These are phyloP conservation scores for Microcebus lehilahytsara DNA, from an alignment of 2,113 vertebrate genomes.

Conservation along the genomic window DNA sequence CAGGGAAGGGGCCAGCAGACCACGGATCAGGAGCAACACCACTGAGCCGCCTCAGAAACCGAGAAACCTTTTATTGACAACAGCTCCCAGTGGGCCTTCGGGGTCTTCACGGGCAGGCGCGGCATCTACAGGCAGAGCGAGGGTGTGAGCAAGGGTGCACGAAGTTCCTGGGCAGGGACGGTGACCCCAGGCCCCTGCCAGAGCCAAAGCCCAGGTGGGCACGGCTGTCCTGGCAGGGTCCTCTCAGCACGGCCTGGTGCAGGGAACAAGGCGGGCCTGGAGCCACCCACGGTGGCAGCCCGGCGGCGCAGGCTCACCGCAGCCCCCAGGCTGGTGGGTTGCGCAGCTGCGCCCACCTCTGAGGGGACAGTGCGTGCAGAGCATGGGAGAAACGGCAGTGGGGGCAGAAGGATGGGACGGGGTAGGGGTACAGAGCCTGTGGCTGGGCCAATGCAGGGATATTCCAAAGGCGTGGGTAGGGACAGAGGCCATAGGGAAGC, in stretches of 20 bases:
- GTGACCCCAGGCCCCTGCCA: neutral
- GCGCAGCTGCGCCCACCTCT: neutral
- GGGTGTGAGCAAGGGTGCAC: accelerated
- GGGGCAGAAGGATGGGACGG: neutral
- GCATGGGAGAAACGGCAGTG: accelerated
- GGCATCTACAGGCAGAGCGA: accelerated
- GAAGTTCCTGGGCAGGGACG: accelerated
- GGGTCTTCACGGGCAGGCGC: neutral
- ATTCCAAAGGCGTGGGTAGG: accelerated
- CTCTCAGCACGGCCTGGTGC: neutral
- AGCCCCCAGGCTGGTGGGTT: neutral
- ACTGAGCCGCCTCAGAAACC: neutral
- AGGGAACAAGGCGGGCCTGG: accelerated
- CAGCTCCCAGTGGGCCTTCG: accelerated
- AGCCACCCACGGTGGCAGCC: neutral
- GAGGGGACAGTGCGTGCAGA: accelerated
- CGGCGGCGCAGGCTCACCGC: accelerated
- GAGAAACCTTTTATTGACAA: constrained; percentile 28
- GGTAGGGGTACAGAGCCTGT: accelerated
- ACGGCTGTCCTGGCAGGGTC: accelerated
- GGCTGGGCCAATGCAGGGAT: neutral
- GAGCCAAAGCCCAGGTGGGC: neutral
- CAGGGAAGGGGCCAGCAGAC: accelerated
- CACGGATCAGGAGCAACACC: neutral
- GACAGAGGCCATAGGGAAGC: neutral